These are phyloP conservation scores for Dicycla oo DNA, from an alignment of 2,888 invertebrate genomes.

Conservation along the genomic window DNA sequence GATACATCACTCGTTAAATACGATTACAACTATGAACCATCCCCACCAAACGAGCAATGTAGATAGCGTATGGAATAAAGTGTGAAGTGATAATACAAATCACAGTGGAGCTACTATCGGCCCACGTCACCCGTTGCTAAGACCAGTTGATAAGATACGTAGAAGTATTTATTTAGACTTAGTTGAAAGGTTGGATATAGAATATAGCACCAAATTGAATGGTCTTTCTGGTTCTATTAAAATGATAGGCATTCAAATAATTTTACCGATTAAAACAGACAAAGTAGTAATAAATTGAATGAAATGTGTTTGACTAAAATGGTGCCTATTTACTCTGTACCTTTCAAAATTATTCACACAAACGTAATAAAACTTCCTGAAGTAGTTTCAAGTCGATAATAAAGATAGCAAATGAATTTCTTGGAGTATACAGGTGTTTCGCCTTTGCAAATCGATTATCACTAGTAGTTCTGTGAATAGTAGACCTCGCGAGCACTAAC, in stretches of 20 bases:
- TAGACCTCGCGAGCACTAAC: no score
- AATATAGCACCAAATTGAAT: conserved; percentile 47
- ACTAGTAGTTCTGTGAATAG: no score
- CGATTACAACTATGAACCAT: conserved; percentile 19
- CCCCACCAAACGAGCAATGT: conserved; percentile 65
- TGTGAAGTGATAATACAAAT: conserved; percentile 72
- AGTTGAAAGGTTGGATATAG: conserved; percentile 62
- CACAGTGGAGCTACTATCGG: conserved; percentile 70
- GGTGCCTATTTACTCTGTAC: not conserved
- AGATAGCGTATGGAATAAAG: conserved; percentile 59
- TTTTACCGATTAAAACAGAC: conserved; percentile 22
- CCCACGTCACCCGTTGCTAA: conserved; percentile 75
- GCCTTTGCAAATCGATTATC: conserved; percentile 36
- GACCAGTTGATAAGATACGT: conserved; percentile 78
- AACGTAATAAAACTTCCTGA: conserved; percentile 20
- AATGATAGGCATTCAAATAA: conserved; percentile 26
- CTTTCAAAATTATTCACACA: not conserved
- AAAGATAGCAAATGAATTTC: conserved; percentile 33
- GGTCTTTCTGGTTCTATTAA: conserved; percentile 34
- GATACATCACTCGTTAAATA: conserved; percentile 61
- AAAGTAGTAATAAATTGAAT: conserved; percentile 9
- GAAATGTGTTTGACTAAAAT: conserved; percentile 7
- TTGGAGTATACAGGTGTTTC: conserved; percentile 42
- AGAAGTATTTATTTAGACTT: conserved; percentile 68
- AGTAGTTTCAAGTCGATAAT: conserved; percentile 16